A percentile compares a stretch with the other conserved stretches of the same genome.
Conservation (phyloP, 2,113 vertebrate genomes). For the Trogon surrucura region DNA sequence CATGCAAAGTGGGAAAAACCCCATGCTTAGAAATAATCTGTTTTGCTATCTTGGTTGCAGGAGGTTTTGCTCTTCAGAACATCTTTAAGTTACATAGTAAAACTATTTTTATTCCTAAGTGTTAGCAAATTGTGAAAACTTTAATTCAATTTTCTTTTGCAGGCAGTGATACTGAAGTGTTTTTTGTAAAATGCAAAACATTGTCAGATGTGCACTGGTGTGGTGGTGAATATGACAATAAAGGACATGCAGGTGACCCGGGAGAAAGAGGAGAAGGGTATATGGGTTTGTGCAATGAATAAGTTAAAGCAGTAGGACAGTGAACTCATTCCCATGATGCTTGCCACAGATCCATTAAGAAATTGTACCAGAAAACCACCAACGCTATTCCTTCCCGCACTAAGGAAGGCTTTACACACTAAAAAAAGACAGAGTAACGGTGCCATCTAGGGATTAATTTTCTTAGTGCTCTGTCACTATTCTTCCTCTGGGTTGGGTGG, state of each 20-base stretch:
- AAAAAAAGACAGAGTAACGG: neutral
- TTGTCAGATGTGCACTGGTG: fast-evolving
- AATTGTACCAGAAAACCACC: neutral
- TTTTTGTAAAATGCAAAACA: neutral
- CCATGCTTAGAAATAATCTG: neutral
- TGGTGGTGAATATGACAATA: neutral
- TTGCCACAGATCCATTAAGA: neutral
- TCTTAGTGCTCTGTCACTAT: neutral
- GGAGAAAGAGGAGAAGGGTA: neutral
- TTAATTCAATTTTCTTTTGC: neutral
- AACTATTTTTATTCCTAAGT: neutral
- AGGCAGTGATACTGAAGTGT: fast-evolving
- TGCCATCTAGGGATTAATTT: slow-evolving; percentile 35
- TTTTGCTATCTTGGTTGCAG: neutral
- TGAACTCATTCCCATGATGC: neutral
- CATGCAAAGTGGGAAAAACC: neutral
- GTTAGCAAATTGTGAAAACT: neutral
- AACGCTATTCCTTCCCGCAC: neutral
- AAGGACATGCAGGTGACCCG: neutral
- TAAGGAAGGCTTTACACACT: neutral
- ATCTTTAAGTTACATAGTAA: neutral
- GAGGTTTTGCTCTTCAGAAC: neutral
- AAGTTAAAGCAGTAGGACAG: neutral
- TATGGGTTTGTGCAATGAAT: neutral
- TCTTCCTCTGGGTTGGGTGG: neutral